These are phyloP conservation scores for Acrocera orbiculus DNA, from an alignment of 2,888 invertebrate species.

Conservation along the genomic window DNA sequence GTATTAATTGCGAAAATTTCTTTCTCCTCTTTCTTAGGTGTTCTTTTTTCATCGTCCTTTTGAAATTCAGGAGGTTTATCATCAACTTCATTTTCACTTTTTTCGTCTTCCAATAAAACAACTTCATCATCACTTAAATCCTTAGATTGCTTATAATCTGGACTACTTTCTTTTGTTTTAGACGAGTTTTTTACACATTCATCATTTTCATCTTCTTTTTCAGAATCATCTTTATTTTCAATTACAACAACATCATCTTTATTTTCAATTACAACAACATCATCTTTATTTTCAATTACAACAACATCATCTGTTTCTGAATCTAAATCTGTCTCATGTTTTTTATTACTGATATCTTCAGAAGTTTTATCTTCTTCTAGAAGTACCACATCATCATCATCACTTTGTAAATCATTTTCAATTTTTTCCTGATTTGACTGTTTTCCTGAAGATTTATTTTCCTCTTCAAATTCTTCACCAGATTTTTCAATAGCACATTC, in stretches of 20 bases:
- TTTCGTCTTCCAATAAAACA: neutral
- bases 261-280: constrained; percentile 1
- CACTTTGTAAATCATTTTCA: neutral
- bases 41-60: neutral
- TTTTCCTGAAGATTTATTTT: neutral
- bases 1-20: neutral
- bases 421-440: neutral
- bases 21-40: neutral
- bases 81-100: neutral
- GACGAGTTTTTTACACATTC: neutral
- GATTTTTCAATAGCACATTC: neutral
- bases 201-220: neutral
- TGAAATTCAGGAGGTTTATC: neutral
- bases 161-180: neutral
- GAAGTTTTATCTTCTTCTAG: neutral
- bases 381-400: constrained; percentile 2
- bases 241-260: neutral
- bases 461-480: neutral
- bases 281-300: neutral
- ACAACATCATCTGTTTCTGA: neutral
- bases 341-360: no score
- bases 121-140: neutral
- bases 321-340: neutral
- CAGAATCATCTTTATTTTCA: neutral
- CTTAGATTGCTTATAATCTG: neutral